A percentile compares a stretch with the other conserved stretches of the same genome.
These are phyloP conservation scores for Panagrolaimus sp. DNA, from an alignment of 1,140 invertebrate species.

Conservation along the genomic window DNA sequence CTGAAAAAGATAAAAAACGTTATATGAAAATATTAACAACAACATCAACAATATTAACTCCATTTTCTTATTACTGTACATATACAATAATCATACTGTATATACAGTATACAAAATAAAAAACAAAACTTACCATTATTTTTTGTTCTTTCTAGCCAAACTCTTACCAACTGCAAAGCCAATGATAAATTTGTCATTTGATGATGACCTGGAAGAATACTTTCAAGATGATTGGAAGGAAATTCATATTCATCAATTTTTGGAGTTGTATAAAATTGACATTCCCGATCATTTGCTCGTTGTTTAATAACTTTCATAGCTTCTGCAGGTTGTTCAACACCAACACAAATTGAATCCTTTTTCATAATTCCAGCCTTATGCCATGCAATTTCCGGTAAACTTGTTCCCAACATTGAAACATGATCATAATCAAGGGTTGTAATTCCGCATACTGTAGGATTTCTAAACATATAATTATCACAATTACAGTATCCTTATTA, in stretches of 20 bases:
- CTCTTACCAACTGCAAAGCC: constrained; percentile 48
- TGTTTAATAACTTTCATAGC: constrained; percentile 71
- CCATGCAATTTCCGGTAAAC: constrained; percentile 79
- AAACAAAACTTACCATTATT: not conserved
- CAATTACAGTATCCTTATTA: constrained; percentile 65
- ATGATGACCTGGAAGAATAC: constrained; percentile 43
- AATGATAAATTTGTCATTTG: constrained; percentile 49
- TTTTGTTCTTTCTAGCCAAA: constrained; percentile 42
- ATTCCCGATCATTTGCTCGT: constrained; percentile 66
- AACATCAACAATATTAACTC: too few relatives aligned
- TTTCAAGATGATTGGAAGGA: constrained; percentile 20
- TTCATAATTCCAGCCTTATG: constrained; percentile 97
- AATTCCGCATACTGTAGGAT: constrained; percentile 78
- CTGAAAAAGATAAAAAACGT: too few relatives aligned
- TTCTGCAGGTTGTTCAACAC: constrained; percentile 65
- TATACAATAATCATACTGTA: too few relatives aligned
- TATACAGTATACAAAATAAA: too few relatives aligned
- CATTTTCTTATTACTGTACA: too few relatives aligned
- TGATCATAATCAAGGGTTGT: constrained; percentile 89
- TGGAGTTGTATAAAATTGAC: constrained; percentile 29
- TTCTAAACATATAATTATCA: constrained; percentile 62
- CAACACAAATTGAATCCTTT: constrained; percentile 26
- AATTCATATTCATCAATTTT: constrained; percentile 34
- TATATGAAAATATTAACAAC: too few relatives aligned
- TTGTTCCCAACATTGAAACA: constrained; percentile 74